Evolutionary conservation across 2,113 vertebrate species (phyloP).

Genomic region (Barbus barbus): DNA sequence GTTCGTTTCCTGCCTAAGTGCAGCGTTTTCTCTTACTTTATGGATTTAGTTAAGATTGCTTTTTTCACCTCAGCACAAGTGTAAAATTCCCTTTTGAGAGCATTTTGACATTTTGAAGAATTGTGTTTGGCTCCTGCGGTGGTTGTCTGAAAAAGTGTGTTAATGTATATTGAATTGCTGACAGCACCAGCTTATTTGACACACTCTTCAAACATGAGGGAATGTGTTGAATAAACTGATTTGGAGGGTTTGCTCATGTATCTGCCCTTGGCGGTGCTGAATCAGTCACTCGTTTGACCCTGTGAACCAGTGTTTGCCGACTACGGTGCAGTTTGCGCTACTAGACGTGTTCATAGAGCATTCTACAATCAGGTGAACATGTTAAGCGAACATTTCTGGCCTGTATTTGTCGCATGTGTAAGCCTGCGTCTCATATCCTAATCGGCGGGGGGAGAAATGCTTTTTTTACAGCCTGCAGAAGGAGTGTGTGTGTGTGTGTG

Average conservation of each 20-base stretch:
- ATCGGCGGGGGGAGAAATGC: slow-evolving; percentile 35
- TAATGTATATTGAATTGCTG: slow-evolving; percentile 56
- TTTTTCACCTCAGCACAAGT: slow-evolving; percentile 1
- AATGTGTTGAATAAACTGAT: slow-evolving; percentile 58
- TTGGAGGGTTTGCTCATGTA: slow-evolving; percentile 55
- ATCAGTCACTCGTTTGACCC: neutral
- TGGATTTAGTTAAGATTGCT: slow-evolving; percentile 29
- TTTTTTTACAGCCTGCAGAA: slow-evolving; percentile 32
- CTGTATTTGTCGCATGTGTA: neutral
- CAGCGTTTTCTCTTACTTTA: neutral
- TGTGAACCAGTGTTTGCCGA: neutral
- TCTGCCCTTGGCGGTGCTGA: slow-evolving; percentile 17
- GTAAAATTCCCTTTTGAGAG: slow-evolving; percentile 25
- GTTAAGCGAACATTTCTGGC: neutral
- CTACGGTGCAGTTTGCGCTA: neutral
- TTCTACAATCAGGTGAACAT: neutral
- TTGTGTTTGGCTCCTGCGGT: slow-evolving; percentile 46
- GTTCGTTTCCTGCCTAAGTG: neutral
- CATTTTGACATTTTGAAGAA: slow-evolving; percentile 61
- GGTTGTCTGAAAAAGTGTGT: slow-evolving; percentile 22
- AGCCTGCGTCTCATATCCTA: slow-evolving; percentile 29
- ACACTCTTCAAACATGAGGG: slow-evolving; percentile 44
- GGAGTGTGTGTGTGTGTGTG: slow-evolving; percentile 36
- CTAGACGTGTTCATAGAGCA: neutral
- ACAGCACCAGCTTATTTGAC: slow-evolving; percentile 45